A percentile compares a stretch with the other conserved stretches of the same genome.
These are phyloP conservation scores for Aleiodes alternator DNA, from an alignment of 2,888 invertebrate species.

Conservation along the genomic window DNA sequence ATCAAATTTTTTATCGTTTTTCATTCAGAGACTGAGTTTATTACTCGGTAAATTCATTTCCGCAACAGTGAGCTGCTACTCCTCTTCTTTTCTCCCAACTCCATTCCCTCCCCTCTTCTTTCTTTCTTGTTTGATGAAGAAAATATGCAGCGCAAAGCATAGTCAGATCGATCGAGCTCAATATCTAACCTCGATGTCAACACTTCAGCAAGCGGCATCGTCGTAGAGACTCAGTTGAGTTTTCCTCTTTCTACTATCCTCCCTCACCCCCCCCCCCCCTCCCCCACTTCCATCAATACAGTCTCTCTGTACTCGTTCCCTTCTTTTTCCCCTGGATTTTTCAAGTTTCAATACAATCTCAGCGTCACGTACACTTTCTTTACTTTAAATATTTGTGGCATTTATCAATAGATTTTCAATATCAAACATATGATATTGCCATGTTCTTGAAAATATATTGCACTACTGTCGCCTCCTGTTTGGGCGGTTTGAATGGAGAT, in stretches of 20 bases:
- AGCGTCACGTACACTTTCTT: background rate
- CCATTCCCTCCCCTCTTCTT: too few species aligned
- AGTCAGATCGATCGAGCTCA: slow-evolving; percentile 22
- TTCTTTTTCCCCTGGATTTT: background rate
- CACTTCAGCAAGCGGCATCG: slow-evolving; percentile 14
- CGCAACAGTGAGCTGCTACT: too few species aligned
- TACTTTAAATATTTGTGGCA: background rate
- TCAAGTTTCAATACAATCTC: background rate
- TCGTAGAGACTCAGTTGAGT: background rate
- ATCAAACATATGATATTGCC: too few species aligned
- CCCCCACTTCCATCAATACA: too few species aligned
- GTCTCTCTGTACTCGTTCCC: background rate
- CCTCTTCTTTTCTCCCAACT: too few species aligned
- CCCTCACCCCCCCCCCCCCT: too few species aligned
- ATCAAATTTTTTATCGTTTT: slow-evolving; percentile 22
- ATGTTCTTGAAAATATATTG: too few species aligned
- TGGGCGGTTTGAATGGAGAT: too few species aligned
- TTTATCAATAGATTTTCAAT: too few species aligned
- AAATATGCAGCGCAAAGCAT: slow-evolving; percentile 4
- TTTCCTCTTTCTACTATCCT: too few species aligned
- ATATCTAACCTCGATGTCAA: slow-evolving; percentile 36
- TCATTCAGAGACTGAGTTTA: slow-evolving; percentile 24
- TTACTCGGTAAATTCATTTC: slow-evolving; percentile 16
- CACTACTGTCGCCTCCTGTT: too few species aligned
- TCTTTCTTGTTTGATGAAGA: slow-evolving; percentile 19